Evolutionary conservation across 2,113 vertebrate genomes (phyloP), one percentile per base, ranked within the genome.

Genomic region (Trogon surrucura): DNA sequence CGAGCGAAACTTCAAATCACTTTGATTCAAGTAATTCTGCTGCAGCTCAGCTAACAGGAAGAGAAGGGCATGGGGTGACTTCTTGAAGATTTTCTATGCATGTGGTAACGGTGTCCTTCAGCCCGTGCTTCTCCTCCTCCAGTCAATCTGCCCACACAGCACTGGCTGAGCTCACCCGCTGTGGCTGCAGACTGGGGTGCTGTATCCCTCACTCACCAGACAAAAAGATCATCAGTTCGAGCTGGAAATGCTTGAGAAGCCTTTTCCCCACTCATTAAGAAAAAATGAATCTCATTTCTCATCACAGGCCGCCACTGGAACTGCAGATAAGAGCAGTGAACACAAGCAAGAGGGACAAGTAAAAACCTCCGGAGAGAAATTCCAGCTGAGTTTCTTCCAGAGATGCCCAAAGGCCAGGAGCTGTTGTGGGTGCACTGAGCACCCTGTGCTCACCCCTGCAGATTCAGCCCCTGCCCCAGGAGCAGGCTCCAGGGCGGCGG

Each of bases 81-180:
- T 64, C 36, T 62, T 16, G 29, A 72, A 82, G 23, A 3, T n/a
- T 74, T 89, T 89, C 47, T 23, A 0, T 15, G 45, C 32, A 0
- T 0, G 18, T 8, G 69, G 14, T 20, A 47, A 8, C 30, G 0
- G 62, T 4, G 64, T 29, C 54, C 78, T n/a, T 47, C 54, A 18
- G 56, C 29, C 56, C 4, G 23, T 3, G 38, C 77, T 17, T 4
- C 17, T 16, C 8, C 36, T 16, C 4, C 21, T 45, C 19, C 29
- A 1, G 4, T 3, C 15, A 0, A 0, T 3, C 27, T 11, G 1
- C 8, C 44, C 20, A 4, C 41, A 1, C 2, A 0, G 27, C 6
- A 3, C 54, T 4, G 65, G 26, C 64, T 58, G 2, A 23, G 70
- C 21, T 48, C 23, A 0, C 23, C 1, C 1, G 21, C 34, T 19